These are phyloP conservation scores for Parasteatoda lunata DNA, from an alignment of 2,888 invertebrate species.

Conservation along the genomic window DNA sequence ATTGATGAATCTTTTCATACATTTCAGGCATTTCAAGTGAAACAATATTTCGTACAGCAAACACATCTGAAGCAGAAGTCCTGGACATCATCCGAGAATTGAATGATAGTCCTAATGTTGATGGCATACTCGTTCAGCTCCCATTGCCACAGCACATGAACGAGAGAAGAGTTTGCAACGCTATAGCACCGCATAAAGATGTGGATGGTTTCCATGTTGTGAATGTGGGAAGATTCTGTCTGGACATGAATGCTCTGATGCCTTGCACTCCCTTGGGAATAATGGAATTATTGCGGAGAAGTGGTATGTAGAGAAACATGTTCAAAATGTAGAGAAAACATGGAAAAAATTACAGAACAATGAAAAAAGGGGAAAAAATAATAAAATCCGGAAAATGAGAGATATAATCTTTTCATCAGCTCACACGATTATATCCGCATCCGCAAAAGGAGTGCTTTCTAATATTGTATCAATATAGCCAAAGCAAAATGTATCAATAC, in stretches of 20 bases:
- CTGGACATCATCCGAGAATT: constrained; percentile 59
- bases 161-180: constrained; percentile 82
- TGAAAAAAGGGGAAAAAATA: too few relatives aligned
- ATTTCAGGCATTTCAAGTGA: constrained; percentile 63
- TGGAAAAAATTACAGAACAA: too few relatives aligned
- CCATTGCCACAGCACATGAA: constrained; percentile 81
- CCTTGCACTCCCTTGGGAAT: constrained; percentile 89
- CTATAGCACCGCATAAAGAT: constrained; percentile 87
- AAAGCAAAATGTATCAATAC: too few relatives aligned
- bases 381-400: too few relatives aligned
- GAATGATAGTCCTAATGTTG: constrained; percentile 76
- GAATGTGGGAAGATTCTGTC: constrained; percentile 83
- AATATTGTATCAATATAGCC: too few relatives aligned
- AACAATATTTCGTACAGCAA: constrained; percentile 47
- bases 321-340: too few relatives aligned
- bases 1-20: constrained; percentile 3
- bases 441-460: too few relatives aligned
- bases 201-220: constrained; percentile 92
- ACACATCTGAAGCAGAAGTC: constrained; percentile 59
- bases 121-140: constrained; percentile 84
- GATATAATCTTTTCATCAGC: too few relatives aligned
- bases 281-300: constrained; percentile 81
- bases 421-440: too few relatives aligned
- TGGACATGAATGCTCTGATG: constrained; percentile 77
- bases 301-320: too few relatives aligned